Percentiles rank a stretch among this genome's conserved stretches.
Evolutionary conservation across 1,140 invertebrate genomes (phyloP).

Genomic region (Drosophila fuyamai): DNA sequence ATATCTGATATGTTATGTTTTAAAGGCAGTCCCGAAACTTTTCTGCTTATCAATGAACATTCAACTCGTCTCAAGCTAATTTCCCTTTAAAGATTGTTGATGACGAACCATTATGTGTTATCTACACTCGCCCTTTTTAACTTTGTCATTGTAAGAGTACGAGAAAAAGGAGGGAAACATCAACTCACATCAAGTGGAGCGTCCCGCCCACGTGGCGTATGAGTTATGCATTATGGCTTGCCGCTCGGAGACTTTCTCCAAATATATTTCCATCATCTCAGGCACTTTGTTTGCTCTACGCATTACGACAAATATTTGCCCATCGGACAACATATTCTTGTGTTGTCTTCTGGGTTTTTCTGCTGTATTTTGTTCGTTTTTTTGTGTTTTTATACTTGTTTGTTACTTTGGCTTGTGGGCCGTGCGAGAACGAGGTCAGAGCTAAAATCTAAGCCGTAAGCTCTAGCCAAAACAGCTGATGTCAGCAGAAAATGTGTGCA

Average conservation of each 20-base stretch:
- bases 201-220: conserved; percentile 43
- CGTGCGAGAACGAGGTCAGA: conserved; percentile 46
- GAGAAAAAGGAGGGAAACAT: conserved; percentile 8
- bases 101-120: conserved; percentile 34
- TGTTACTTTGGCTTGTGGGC: conserved; percentile 51
- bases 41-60: conserved; percentile 6
- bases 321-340: conserved; percentile 60
- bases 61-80: conserved; percentile 21
- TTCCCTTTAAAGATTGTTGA: conserved; percentile 35
- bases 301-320: conserved; percentile 60
- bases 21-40: not conserved
- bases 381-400: conserved; percentile 29
- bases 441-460: conserved; percentile 59
- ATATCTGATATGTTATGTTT: conserved; percentile 5
- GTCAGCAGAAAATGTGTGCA: conserved; percentile 58
- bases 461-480: conserved; percentile 55
- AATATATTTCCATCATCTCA: conserved; percentile 47
- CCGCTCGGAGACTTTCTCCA: conserved; percentile 33
- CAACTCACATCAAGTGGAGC: conserved; percentile 10
- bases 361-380: conserved; percentile 14
- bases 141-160: conserved; percentile 28
- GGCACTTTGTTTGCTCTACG: conserved; percentile 49
- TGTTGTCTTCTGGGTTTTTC: conserved; percentile 34
- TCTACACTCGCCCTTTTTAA: conserved; percentile 25
- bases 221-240: conserved; percentile 46